These are phyloP conservation scores for Cryptoprocta ferox DNA, from an alignment of 2,797 vertebrate species.

Conservation along the genomic window DNA sequence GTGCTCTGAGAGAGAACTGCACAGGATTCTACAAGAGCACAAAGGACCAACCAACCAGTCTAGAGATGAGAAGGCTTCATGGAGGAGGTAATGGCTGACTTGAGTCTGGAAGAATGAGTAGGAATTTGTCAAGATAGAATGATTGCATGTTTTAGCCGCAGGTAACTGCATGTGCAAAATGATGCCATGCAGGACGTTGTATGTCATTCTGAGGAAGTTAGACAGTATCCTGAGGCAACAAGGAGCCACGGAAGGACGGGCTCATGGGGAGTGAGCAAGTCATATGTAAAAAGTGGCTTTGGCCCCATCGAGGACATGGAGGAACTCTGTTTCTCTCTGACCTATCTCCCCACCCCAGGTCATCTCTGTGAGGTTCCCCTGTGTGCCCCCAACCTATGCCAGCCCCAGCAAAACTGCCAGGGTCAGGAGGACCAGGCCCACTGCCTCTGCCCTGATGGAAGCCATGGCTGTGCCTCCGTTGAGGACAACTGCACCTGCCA, in stretches of 20 bases:
- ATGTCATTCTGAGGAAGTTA: not conserved
- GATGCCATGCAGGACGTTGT: not conserved
- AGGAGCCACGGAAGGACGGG: not conserved
- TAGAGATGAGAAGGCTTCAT: not conserved
- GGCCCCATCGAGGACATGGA: not conserved
- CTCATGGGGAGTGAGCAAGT: not conserved
- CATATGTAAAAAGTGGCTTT: not conserved
- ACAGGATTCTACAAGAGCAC: not conserved
- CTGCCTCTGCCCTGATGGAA: constrained; percentile 71
- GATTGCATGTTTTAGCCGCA: not conserved
- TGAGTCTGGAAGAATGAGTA: not conserved
- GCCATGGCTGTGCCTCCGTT: constrained; percentile 47
- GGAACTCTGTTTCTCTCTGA: not conserved
- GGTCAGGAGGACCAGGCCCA: not conserved
- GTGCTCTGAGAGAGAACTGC: not conserved
- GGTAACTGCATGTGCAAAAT: not conserved
- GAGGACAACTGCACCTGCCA: constrained; percentile 71
- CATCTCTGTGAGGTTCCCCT: constrained; percentile 70
- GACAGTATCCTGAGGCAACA: not conserved
- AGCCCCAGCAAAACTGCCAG: constrained; percentile 28
- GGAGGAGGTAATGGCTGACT: not conserved
- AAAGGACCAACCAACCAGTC: not conserved
- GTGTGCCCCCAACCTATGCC: constrained; percentile 69
- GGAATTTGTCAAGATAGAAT: not conserved
- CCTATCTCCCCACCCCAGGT: constrained; percentile 41